Conservation (phyloP, 2,888 invertebrate genomes). For the Rotaria socialis region DNA sequence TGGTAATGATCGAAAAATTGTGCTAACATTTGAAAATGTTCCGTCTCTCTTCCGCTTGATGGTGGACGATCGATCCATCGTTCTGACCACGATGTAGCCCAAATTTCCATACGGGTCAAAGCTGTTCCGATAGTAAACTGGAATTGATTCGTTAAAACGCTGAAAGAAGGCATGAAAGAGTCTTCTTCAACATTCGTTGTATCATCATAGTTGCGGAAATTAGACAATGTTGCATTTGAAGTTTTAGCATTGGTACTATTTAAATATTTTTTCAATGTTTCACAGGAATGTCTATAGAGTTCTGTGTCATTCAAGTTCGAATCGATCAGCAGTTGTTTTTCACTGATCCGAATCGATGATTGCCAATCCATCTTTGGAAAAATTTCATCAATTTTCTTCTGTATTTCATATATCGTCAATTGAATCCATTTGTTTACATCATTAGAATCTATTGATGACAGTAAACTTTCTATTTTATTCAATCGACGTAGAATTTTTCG, state of each 20-base stretch:
- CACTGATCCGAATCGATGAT: background rate
- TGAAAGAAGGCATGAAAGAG: background rate
- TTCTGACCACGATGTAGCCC: background rate
- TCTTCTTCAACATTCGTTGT: background rate
- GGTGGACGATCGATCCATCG: background rate
- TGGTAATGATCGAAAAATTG: conserved; percentile 2
- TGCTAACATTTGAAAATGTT: background rate
- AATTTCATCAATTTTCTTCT: background rate
- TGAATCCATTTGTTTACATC: background rate
- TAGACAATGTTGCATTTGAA: too few species aligned
- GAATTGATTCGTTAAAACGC: background rate
- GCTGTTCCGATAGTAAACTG: background rate
- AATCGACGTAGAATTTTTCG: conserved; percentile 20
- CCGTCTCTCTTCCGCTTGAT: background rate
- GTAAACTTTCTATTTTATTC: background rate
- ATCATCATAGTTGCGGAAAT: background rate
- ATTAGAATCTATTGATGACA: background rate
- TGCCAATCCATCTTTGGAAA: background rate
- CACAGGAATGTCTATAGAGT: background rate
- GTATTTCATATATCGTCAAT: background rate
- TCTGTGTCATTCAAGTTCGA: background rate
- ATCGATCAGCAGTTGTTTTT: background rate
- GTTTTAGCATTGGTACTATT: background rate
- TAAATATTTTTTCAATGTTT: background rate
- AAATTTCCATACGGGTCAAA: background rate